Conservation (phyloP, 2,113 vertebrate genomes). For the Nibea albiflora region DNA sequence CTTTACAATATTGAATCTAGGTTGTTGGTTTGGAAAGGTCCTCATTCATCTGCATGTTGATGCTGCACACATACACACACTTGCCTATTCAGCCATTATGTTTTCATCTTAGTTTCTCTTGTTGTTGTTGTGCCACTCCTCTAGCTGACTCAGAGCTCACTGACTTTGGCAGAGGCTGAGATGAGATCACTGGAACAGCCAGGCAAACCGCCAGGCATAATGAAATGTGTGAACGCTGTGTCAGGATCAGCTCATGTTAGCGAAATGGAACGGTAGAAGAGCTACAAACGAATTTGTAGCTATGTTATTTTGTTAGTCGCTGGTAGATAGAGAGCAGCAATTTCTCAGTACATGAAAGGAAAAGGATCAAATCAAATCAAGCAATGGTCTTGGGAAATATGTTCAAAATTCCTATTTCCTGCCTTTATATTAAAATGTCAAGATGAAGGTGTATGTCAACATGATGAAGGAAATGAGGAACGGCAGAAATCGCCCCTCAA, state of each 20-base stretch:
- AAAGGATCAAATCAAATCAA: not conserved
- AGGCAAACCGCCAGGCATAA: constrained; percentile 38
- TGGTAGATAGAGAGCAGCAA: not conserved
- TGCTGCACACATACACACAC: not conserved
- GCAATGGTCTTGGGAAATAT: not conserved
- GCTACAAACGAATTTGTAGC: not conserved
- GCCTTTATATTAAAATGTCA: not conserved
- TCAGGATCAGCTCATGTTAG: not conserved
- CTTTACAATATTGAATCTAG: not conserved
- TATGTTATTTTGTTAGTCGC: not conserved
- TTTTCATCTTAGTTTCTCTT: constrained; percentile 17
- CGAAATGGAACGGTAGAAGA: not conserved
- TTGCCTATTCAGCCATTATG: not conserved
- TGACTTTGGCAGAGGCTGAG: constrained; percentile 32
- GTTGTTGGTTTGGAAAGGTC: not conserved
- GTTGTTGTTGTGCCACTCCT: constrained; percentile 24
- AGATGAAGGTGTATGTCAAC: too few relatives aligned
- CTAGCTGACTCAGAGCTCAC: constrained; percentile 30
- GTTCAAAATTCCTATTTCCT: not conserved
- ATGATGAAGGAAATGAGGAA: not conserved
- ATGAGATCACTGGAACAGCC: constrained; percentile 64
- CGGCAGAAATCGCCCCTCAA: not conserved
- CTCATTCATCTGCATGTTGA: not conserved
- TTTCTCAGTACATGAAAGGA: not conserved
- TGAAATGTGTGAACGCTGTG: constrained; percentile 8